phyloP scores from a whole-genome alignment of 2,113 vertebrate genomes.

The Xenopus tropicalis region DNA sequence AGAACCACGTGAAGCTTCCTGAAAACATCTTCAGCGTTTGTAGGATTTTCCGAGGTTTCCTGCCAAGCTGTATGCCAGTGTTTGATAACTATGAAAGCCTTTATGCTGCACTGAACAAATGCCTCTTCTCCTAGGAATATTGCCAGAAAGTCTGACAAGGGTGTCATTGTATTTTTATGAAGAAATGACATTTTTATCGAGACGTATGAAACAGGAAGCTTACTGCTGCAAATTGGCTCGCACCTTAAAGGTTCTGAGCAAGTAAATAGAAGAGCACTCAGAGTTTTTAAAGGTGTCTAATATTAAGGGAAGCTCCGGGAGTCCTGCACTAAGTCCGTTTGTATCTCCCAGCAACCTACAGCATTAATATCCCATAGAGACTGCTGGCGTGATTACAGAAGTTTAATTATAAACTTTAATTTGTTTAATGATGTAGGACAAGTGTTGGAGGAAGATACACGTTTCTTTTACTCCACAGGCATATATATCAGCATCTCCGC shows the following conservation, averaged over 20 bases:
- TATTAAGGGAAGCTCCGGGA: not conserved
- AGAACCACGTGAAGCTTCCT: not conserved
- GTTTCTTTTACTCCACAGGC: too few relatives aligned
- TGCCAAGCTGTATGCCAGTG: slow-evolving; percentile 21
- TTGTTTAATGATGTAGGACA: not conserved
- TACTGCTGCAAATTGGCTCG: not conserved
- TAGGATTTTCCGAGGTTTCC: not conserved
- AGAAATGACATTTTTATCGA: slow-evolving; percentile 12
- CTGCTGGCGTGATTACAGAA: not conserved
- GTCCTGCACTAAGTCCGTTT: not conserved
- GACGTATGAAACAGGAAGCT: not conserved
- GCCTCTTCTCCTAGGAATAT: slow-evolving; percentile 7
- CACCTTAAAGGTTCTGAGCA: not conserved
- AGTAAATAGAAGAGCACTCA: not conserved
- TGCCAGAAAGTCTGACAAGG: slow-evolving; percentile 4
- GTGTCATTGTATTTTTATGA: slow-evolving; percentile 16
- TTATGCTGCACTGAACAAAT: slow-evolving; percentile 16
- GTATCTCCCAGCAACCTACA: not conserved
- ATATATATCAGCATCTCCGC: too few relatives aligned
- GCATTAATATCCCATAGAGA: not conserved
- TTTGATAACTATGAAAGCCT: slow-evolving; percentile 31
- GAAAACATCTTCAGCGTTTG: slow-evolving; percentile 14
- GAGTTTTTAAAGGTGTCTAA: not conserved
- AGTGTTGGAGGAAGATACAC: not conserved
- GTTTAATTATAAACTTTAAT: slow-evolving; percentile 11